A percentile compares a stretch with the other conserved stretches of the same genome.
Evolutionary conservation across 2,113 vertebrate genomes (phyloP).

Genomic region (Hippopotamus amphibius): DNA sequence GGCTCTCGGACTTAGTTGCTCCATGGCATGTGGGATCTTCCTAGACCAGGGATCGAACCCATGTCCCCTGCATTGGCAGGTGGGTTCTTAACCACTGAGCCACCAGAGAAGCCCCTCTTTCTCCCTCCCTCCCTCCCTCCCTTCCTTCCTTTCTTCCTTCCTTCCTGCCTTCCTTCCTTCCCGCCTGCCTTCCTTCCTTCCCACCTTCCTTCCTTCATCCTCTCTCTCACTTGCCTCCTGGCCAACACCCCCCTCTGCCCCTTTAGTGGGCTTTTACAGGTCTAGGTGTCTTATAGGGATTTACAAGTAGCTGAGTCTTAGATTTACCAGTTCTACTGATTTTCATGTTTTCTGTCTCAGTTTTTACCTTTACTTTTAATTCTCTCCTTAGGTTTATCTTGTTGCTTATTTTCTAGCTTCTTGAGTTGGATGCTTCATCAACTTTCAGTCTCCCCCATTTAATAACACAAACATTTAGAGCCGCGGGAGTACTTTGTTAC

Average conservation of each 20-base stretch:
- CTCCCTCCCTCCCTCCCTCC: neutral
- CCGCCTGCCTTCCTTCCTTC: neutral
- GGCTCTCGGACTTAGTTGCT: too few relatives aligned
- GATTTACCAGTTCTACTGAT: neutral
- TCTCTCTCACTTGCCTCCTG: neutral
- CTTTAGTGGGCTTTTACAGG: neutral
- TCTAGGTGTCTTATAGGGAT: neutral
- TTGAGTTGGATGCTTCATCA: neutral
- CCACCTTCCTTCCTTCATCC: neutral
- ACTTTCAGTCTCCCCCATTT: neutral
- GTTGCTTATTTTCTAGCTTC: constrained; percentile 8
- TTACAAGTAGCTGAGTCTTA: neutral
- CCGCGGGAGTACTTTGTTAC: neutral
- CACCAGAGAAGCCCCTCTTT: too few relatives aligned
- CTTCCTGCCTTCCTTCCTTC: neutral
- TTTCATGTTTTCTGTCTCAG: neutral
- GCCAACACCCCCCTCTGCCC: neutral
- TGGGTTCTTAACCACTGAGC: too few relatives aligned
- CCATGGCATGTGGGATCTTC: too few relatives aligned
- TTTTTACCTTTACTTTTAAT: neutral
- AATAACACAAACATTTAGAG: neutral
- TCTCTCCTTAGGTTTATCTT: neutral
- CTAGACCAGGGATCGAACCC: too few relatives aligned
- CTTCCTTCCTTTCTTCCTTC: neutral
- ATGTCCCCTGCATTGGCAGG: too few relatives aligned